Evolutionary conservation across 2,888 invertebrate genomes (phyloP).

Genomic region (Tortricodes alternella): DNA sequence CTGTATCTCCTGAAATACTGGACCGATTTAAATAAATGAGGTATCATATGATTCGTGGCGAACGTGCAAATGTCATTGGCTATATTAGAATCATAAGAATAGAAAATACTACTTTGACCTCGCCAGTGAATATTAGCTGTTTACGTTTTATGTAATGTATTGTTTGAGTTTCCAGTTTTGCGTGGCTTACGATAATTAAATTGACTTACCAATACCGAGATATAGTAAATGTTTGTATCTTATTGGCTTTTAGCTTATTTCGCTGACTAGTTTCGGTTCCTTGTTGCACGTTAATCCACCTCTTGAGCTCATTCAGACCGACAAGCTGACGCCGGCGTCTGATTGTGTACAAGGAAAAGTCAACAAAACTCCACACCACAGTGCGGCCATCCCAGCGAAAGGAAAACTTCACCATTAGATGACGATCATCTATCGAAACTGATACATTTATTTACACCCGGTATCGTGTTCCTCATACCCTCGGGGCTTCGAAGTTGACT

Average conservation of each 20-base stretch:
- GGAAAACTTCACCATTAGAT: slow-evolving; percentile 1
- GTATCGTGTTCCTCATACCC: slow-evolving; percentile 29
- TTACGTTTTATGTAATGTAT: background rate
- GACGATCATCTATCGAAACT: slow-evolving; percentile 2
- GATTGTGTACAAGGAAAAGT: background rate
- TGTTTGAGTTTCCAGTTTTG: background rate
- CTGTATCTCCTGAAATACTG: too few species aligned
- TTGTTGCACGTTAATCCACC: background rate
- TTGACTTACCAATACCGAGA: too few species aligned
- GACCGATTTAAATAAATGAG: too few species aligned
- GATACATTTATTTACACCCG: slow-evolving; percentile 32
- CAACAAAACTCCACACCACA: slow-evolving; percentile 1
- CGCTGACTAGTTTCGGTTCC: background rate
- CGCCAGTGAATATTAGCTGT: too few species aligned
- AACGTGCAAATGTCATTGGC: too few species aligned
- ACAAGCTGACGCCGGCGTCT: slow-evolving; percentile 5
- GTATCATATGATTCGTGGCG: too few species aligned
- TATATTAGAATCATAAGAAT: too few species aligned
- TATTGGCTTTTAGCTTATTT: too few species aligned
- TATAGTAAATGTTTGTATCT: too few species aligned
- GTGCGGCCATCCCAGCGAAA: background rate
- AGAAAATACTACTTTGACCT: too few species aligned
- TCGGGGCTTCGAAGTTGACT: slow-evolving; percentile 23
- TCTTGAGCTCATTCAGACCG: background rate
- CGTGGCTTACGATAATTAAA: background rate